These are phyloP conservation scores for Andrena camellia DNA, from an alignment of 2,888 invertebrate species.

Conservation along the genomic window DNA sequence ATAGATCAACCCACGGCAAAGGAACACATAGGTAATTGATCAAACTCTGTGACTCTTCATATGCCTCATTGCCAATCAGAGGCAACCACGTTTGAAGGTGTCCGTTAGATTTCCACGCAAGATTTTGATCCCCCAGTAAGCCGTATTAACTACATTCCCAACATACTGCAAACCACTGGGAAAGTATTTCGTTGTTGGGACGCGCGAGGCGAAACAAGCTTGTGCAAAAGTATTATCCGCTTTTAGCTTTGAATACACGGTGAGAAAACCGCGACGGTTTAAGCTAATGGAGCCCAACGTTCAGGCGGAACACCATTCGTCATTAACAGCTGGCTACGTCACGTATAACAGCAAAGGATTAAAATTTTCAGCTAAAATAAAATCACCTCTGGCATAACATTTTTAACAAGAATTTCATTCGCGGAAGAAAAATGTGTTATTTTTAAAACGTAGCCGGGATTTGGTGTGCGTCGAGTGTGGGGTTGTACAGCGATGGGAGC, in stretches of 20 bases:
- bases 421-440: too few relatives aligned
- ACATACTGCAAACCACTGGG: slow-evolving; percentile 12
- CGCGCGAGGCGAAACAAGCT: slow-evolving; percentile 21
- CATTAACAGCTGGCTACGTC: slow-evolving; percentile 16
- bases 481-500: too few relatives aligned
- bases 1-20: too few relatives aligned
- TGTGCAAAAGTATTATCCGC: slow-evolving; percentile 51
- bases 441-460: not conserved
- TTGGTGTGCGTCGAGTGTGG: too few relatives aligned
- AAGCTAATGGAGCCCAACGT: slow-evolving; percentile 46
- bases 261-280: slow-evolving; percentile 40
- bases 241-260: slow-evolving; percentile 41
- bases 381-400: too few relatives aligned
- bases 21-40: too few relatives aligned
- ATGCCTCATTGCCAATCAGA: not conserved
- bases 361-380: too few relatives aligned
- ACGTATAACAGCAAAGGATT: not conserved
- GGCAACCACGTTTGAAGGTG: not conserved
- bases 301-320: slow-evolving; percentile 25
- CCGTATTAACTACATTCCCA: slow-evolving; percentile 45
- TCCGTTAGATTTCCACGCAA: not conserved
- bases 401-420: not conserved
- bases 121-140: slow-evolving; percentile 51
- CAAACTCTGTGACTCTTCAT: not conserved
- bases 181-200: slow-evolving; percentile 30